Evolutionary conservation across 2,888 invertebrate genomes (phyloP).

Genomic region (Arctia plantaginis): DNA sequence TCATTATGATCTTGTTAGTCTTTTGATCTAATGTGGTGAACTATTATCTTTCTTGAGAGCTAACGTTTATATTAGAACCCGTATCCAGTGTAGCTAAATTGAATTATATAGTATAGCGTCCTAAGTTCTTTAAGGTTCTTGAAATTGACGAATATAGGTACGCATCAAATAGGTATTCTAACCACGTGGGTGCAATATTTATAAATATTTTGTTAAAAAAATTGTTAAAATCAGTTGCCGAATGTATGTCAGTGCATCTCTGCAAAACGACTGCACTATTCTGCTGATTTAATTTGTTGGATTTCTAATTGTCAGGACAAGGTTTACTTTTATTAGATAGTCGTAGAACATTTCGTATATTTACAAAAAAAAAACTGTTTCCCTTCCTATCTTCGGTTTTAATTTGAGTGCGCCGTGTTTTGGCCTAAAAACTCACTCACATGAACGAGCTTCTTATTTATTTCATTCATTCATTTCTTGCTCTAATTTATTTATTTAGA

Average conservation of each 20-base stretch:
- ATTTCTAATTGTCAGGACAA: no score
- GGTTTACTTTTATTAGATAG: no score
- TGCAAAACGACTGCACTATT: not conserved
- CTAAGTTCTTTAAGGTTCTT: not conserved
- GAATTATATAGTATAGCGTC: not conserved
- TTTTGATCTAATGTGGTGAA: constrained; percentile 7
- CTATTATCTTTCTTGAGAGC: not conserved
- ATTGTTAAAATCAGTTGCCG: no score
- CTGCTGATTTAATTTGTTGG: no score
- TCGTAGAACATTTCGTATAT: no score
- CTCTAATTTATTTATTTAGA: not conserved
- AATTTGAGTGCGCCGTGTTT: not conserved
- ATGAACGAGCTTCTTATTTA: no score
- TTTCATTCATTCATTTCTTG: not conserved
- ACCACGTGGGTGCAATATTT: not conserved
- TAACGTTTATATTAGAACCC: not conserved
- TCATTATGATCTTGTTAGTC: constrained; percentile 18
- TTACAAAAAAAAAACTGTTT: no score
- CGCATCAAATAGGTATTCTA: not conserved
- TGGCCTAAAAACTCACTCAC: not conserved
- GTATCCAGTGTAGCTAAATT: not conserved
- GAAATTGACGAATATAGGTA: no score
- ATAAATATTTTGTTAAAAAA: no score
- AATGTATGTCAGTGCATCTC: no score
- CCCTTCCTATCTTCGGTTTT: not conserved